phyloP scores from a whole-genome alignment of 1,140 invertebrate genomes.

The Galleria mellonella region DNA sequence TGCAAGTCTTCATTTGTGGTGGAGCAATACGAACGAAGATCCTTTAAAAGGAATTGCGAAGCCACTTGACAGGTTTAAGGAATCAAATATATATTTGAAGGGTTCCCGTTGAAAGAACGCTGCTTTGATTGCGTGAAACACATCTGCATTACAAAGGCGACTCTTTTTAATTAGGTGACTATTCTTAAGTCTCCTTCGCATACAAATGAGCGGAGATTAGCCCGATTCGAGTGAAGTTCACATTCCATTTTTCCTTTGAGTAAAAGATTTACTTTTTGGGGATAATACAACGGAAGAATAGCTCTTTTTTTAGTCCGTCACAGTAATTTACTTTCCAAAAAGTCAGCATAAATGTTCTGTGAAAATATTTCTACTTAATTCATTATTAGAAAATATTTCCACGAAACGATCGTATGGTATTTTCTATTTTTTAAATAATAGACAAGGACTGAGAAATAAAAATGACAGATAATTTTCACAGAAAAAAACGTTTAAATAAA shows the following conservation, averaged over 20 bases:
- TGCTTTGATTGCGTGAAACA: constrained; percentile 16
- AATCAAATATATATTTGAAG: constrained; percentile 19
- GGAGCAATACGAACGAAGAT: constrained; percentile 1
- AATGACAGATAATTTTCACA: too few species aligned
- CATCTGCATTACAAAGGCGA: constrained; percentile 48
- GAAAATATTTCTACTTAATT: too few species aligned
- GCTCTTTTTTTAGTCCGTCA: constrained; percentile 7
- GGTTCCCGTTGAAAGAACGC: constrained; percentile 13
- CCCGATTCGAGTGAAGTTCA: constrained; percentile 18
- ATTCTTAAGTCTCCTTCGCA: constrained; percentile 32
- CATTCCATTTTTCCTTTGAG: constrained; percentile 33
- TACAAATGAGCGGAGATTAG: constrained; percentile 45
- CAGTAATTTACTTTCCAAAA: too few species aligned
- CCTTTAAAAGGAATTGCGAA: constrained; percentile 14
- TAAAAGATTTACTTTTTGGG: constrained; percentile 12
- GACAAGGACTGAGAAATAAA: too few species aligned
- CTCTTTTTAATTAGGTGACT: constrained; percentile 50
- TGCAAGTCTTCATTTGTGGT: constrained; percentile 9
- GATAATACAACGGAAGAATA: constrained; percentile 14
- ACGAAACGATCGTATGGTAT: too few species aligned
- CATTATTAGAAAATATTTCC: too few species aligned
- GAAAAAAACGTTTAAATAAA: too few species aligned
- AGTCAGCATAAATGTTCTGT: too few species aligned
- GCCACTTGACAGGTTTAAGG: background rate
- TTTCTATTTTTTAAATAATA: too few species aligned